Evolutionary conservation across 1,140 invertebrate genomes (phyloP), one percentile per base, ranked within the genome.

Genomic region (Drosophila kurseongensis): DNA sequence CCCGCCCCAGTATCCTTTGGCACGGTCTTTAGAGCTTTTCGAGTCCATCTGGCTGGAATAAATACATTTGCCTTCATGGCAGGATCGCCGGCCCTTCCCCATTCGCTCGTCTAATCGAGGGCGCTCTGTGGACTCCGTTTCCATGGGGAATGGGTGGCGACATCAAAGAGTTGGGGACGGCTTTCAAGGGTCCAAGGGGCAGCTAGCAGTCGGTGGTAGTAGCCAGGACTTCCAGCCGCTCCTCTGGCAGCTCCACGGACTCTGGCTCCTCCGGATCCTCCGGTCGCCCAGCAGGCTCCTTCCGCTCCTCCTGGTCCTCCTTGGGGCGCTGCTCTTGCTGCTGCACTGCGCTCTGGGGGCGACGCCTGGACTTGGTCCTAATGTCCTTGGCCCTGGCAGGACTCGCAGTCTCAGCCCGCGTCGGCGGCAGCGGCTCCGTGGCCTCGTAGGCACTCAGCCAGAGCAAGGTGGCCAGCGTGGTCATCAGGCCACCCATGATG

Each of bases 21-120:
- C 44, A 50, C 41, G 68, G 78, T 69, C 68, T 78, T 85, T 85
- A 85, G 80, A 65, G 82, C 75, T 58, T 88, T 85, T 88, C 14
- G 66, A 88, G 74, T 78, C 80, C 82, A 85, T 88, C 82, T 88
- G 51, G 42, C 83, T 88, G 82, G 82, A 85, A 85, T 85, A 85
- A 85, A 85, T 78, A 85, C 83, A 85, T 85, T 82, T 82, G 35
- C 47, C 68, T 61, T 42, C 78, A 23, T 23, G 23, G 23, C 23
- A 4, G 23, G 23, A 23, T 23, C 23, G 23, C 23, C 23, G 23
- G 23, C 4, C 23, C 23, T 23, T 23, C 23, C 23, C 4, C 23
- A 23, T 23, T 56, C 16, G 12, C 13, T 41, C 29, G 7, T 16
- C 44, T 27, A 45, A 61, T 65, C 36, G 56, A 36, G 61, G 23